Conservation (phyloP, 2,113 vertebrate species). For the Protobothrops flavoviridis region DNA sequence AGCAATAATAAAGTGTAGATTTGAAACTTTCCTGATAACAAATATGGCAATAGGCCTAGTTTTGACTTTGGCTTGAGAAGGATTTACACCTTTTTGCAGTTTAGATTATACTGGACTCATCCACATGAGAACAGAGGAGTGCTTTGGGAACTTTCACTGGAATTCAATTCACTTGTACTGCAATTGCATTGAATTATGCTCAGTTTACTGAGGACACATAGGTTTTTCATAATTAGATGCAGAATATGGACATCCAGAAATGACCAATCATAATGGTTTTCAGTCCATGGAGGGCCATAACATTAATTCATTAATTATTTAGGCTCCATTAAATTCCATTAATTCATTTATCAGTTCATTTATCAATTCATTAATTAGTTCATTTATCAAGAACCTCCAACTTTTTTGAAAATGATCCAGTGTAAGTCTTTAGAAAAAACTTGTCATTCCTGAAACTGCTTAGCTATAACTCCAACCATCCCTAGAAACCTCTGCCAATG, state of each 20-base stretch:
- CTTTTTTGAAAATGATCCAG: background rate
- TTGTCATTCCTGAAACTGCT: background rate
- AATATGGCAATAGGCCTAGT: background rate
- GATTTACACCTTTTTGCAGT: background rate
- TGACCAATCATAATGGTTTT: background rate
- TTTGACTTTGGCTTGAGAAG: background rate
- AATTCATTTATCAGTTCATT: background rate
- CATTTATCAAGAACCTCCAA: background rate
- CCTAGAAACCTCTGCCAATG: background rate
- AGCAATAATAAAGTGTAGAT: background rate
- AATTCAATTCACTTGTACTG: background rate
- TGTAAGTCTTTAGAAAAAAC: background rate
- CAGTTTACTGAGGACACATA: background rate
- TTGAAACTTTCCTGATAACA: background rate
- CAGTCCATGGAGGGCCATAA: background rate
- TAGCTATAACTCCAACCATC: background rate
- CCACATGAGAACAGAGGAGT: background rate
- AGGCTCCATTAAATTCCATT: background rate
- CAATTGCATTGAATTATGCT: background rate
- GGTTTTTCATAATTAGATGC: background rate
- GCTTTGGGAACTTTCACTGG: background rate
- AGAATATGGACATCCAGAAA: background rate
- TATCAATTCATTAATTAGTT: background rate
- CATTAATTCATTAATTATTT: background rate
- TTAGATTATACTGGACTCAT: background rate